These are phyloP conservation scores for Alces alces DNA, from an alignment of 2,113 vertebrate species.

Conservation along the genomic window DNA sequence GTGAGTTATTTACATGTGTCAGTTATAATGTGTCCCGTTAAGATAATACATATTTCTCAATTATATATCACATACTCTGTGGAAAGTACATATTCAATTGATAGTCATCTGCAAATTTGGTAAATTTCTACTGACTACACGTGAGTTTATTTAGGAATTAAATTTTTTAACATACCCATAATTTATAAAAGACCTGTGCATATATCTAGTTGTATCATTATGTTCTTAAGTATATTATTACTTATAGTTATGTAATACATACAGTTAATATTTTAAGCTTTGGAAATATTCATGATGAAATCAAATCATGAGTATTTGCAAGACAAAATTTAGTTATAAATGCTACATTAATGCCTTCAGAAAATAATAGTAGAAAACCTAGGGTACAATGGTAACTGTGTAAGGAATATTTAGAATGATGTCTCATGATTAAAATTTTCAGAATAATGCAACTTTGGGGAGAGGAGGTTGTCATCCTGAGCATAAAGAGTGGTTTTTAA, in stretches of 20 bases:
- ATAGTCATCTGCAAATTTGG: not conserved
- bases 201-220: not conserved
- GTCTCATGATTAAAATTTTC: not conserved
- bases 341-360: not conserved
- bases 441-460: not conserved
- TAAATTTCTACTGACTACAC: not conserved
- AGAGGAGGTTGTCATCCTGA: not conserved
- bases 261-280: not conserved
- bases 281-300: not conserved
- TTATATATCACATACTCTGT: not conserved
- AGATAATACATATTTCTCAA: not conserved
- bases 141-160: not conserved
- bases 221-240: not conserved
- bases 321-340: not conserved
- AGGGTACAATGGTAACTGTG: not conserved
- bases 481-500: not conserved
- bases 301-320: not conserved
- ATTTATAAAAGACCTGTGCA: not conserved
- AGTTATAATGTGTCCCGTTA: not conserved
- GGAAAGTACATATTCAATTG: not conserved
- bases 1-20: not conserved
- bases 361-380: not conserved
- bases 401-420: not conserved
- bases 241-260: not conserved
- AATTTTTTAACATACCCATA: not conserved